A percentile compares a stretch with the other conserved stretches of the same genome.
These are phyloP conservation scores for Varroa destructor DNA, from an alignment of 1,140 invertebrate species.

Conservation along the genomic window DNA sequence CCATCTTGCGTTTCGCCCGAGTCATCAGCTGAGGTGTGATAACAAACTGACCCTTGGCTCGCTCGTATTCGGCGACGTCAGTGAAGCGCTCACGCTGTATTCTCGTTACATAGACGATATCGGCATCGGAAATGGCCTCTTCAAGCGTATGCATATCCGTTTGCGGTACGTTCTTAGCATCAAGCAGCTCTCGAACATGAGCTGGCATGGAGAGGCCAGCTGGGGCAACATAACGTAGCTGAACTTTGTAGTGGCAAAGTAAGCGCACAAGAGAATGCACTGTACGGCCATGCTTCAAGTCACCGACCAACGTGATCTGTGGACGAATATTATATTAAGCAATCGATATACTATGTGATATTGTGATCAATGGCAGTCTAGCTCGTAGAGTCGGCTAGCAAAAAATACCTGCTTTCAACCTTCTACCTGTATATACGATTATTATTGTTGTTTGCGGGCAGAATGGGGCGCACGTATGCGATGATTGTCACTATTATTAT, in stretches of 20 bases:
- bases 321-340: conserved; percentile 11
- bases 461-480: too few relatives aligned
- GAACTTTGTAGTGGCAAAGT: conserved; percentile 75
- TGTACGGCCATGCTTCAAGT: conserved; percentile 91
- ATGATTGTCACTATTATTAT: not conserved
- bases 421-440: too few relatives aligned
- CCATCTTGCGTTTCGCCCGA: conserved; percentile 75
- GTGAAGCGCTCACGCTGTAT: conserved; percentile 88
- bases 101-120: conserved; percentile 94
- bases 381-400: not conserved
- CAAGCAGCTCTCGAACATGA: conserved; percentile 63
- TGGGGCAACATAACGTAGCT: conserved; percentile 77
- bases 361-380: not conserved
- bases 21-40: conserved; percentile 92
- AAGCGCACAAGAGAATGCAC: conserved; percentile 88
- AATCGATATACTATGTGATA: conserved; percentile 27
- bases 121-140: conserved; percentile 73
- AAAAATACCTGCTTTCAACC: too few relatives aligned
- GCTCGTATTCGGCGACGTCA: conserved; percentile 67
- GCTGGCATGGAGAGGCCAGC: conserved; percentile 73
- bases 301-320: conserved; percentile 61
- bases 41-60: conserved; percentile 65
- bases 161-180: conserved; percentile 61
- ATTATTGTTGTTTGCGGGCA: too few relatives aligned
- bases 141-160: conserved; percentile 56